Evolutionary conservation across 2,113 vertebrate genomes (phyloP), one percentile per base, ranked within the genome.

Genomic region (Poeciliopsis prolifica): DNA sequence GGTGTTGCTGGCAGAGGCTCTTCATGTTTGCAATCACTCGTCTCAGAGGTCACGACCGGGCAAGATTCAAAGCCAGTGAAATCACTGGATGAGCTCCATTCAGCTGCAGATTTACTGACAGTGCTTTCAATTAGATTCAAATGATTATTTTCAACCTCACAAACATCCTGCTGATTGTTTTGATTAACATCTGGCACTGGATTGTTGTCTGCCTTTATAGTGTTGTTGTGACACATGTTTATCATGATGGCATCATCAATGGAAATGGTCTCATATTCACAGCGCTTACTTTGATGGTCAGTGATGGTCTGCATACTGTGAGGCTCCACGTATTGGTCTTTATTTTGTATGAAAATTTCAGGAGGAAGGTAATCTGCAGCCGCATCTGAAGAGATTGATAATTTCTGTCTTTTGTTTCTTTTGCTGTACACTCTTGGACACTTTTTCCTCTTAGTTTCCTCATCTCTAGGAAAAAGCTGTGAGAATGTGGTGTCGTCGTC

Each of bases 341-440:
- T 90, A 35, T 70, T 92, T 51, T 83, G 92, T 75, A 79, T 22
- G n/a, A 87, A 86, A 5, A 77, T 78, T 54, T 88, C 85, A 72
- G 87, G 26, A 9, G 85, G 42, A 73, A 77, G 37, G 74, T 61
- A 87, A 17, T 86, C 90, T 69, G 84, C 80, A 63, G 75, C 54
- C 5, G 51, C 58, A 68, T 82, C 68, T 37, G 88, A 69, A 78
- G 83, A 4, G 0, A 89, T 65, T 0, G 74, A 86, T 24, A 94
- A 86, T 70, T 93, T 95, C 72, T 90, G 93, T 78, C 91, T 96
- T 92, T 96, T 95, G 80, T 93, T 93, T 77, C 93, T 95, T 85
- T 98, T 98, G 78, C 96, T 95, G 0, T 98, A 98, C 33, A 98
- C 98, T 4, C 96, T 92, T 0, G 92, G 94, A 87, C 95, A 97